Percentiles rank a stretch among this genome's conserved stretches.
Conservation (phyloP, 2,113 vertebrate species). For the Catharus fuscescens region DNA sequence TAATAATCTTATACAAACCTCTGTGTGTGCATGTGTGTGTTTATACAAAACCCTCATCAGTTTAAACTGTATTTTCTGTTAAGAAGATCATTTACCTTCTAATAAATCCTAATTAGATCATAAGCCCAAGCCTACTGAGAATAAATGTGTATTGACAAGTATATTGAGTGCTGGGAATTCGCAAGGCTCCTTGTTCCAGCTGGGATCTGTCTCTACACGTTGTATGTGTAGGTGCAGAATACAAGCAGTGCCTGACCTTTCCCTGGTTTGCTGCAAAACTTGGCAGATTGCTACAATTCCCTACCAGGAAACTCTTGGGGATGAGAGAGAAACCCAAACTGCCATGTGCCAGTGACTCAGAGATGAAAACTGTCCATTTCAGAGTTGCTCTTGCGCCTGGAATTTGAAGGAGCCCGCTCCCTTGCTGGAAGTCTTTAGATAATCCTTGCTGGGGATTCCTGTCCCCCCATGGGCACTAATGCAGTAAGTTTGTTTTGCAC, state of each 20-base stretch:
- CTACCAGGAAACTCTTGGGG: not conserved
- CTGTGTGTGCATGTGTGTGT: not conserved
- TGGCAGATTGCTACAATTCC: not conserved
- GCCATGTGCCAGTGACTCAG: not conserved
- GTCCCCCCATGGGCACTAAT: not conserved
- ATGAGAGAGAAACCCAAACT: not conserved
- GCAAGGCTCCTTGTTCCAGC: not conserved
- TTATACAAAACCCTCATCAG: not conserved
- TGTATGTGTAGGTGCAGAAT: not conserved
- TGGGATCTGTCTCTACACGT: not conserved
- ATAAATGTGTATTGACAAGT: constrained; percentile 31
- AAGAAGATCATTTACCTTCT: not conserved
- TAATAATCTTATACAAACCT: not conserved
- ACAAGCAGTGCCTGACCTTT: not conserved
- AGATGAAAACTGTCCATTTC: not conserved
- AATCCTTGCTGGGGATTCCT: not conserved
- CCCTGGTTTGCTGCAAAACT: not conserved
- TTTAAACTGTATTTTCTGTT: not conserved
- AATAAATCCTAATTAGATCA: constrained; percentile 25
- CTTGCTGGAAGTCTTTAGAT: not conserved
- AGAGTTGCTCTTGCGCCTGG: not conserved
- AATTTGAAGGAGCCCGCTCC: not conserved
- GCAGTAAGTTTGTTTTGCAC: not conserved
- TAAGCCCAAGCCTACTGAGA: not conserved
- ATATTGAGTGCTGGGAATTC: not conserved